Evolutionary conservation across 1,140 invertebrate genomes (phyloP), one percentile per base, ranked within the genome.

Genomic region (Holotrichia oblita): DNA sequence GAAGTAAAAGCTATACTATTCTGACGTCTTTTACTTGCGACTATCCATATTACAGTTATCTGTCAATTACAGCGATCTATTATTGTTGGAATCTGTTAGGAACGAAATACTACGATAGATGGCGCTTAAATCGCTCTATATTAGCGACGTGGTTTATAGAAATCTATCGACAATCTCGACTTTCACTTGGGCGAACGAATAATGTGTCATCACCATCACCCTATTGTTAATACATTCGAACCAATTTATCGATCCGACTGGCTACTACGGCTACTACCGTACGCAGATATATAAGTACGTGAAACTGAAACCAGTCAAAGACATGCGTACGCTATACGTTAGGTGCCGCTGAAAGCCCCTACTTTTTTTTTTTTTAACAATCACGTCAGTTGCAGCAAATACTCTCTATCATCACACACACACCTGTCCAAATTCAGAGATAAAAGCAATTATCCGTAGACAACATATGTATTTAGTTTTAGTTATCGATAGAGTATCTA

Each of bases 251-350:
- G 48, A 55, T 55, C 48, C n/a, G 27, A 4, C 27, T 34, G 27
- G 27, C 27, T 34, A 34, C 27, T 34, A 34, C 27, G 1, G 27
- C 27, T 34, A 55, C 12, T 55, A 55, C 14, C n/a, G n/a, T 17
- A 55, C 48, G 48, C 27, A 34, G 4, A 34, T 34, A 4, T 17
- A 17, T 55, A 55, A 55, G 48, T 14, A 17, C 48, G 17, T 10
- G 61, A 69, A 69, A 22, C 61, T 17, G 61, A 22, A 69, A 69
- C 61, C n/a, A 55, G 14, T 9, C 22, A 24, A 22, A 27, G 61
- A 69, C 61, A 69, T 69, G 61, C 61, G 61, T 69, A 34, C 61
- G 61, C 12, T 27, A 12, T 69, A 34, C 61, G 61, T 69, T 69
- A 69, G 61, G 61, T 69, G 61, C 61, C 61, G 61, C 61, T 69